These are phyloP conservation scores for Callocephalon fimbriatum DNA, from an alignment of 2,113 vertebrate species.

Conservation along the genomic window DNA sequence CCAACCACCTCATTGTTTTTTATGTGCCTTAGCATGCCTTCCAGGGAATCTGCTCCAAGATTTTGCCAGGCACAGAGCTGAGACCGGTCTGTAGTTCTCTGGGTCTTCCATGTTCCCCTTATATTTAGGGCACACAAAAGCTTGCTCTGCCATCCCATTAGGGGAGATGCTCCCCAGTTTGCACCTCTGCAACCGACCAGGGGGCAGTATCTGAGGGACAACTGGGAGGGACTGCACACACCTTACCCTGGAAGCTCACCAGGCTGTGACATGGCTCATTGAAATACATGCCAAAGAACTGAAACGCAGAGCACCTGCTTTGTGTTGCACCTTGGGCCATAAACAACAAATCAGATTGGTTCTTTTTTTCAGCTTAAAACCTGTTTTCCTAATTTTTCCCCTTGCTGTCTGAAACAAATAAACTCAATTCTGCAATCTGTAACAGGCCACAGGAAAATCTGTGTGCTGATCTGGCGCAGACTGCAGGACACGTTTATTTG, in stretches of 20 bases:
- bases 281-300: background rate
- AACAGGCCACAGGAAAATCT: background rate
- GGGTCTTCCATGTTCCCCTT: no score
- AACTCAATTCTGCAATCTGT: background rate
- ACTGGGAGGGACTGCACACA: background rate
- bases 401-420: background rate
- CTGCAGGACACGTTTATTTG: background rate
- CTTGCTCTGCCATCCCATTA: background rate
- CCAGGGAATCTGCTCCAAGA: no score
- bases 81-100: no score
- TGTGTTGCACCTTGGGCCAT: background rate
- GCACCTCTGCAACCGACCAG: background rate
- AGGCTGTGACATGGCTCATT: fast-evolving
- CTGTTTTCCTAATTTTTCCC: background rate
- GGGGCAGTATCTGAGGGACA: background rate
- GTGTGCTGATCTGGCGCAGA: background rate
- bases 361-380: background rate
- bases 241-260: background rate
- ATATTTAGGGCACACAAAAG: background rate
- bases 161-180: background rate
- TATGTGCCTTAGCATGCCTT: no score
- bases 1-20: no score
- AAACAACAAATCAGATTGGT: background rate
- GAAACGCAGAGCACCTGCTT: background rate
- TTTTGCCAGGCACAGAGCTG: no score